phyloP scores from a whole-genome alignment of 2,888 invertebrate genomes.

The Teleiodes luculella region DNA sequence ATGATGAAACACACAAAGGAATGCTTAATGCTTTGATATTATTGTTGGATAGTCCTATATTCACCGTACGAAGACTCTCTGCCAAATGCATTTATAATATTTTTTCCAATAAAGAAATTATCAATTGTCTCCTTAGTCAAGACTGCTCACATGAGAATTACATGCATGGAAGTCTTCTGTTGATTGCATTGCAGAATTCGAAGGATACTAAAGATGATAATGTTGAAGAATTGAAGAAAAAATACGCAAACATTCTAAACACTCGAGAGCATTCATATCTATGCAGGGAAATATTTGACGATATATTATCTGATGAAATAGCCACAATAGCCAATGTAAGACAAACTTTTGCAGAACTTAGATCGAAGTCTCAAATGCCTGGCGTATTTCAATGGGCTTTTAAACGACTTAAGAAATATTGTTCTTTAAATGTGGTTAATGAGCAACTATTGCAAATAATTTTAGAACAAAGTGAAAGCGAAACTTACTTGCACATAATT shows the following conservation, averaged over 20 bases:
- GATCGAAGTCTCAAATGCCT: conserved; percentile 34
- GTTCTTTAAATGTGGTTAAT: conserved; percentile 41
- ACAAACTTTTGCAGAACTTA: conserved; percentile 37
- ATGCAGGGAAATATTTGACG: conserved; percentile 45
- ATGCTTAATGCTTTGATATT: conserved; percentile 44
- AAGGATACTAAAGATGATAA: background rate
- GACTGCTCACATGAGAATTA: conserved; percentile 47
- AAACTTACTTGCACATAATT: conserved; percentile 44
- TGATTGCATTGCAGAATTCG: conserved; percentile 35
- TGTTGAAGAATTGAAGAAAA: conserved; percentile 32
- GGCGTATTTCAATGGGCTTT: conserved; percentile 54
- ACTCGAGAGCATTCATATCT: conserved; percentile 45
- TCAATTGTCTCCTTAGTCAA: conserved; percentile 31
- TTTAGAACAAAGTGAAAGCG: conserved; percentile 41
- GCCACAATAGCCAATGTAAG: conserved; percentile 29
- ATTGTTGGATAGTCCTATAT: conserved; percentile 64
- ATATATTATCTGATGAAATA: conserved; percentile 28
- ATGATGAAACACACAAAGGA: conserved; percentile 30
- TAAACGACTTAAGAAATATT: conserved; percentile 37
- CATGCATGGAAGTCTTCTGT: conserved; percentile 57
- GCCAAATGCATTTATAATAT: conserved; percentile 66
- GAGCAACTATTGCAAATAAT: conserved; percentile 38
- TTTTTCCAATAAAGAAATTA: conserved; percentile 43
- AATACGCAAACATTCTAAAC: conserved; percentile 30
- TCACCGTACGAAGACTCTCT: conserved; percentile 61